Percentiles rank a stretch among this genome's conserved stretches.
Evolutionary conservation across 2,797 vertebrate species (phyloP).

Genomic region (Cephalopachus bancanus): DNA sequence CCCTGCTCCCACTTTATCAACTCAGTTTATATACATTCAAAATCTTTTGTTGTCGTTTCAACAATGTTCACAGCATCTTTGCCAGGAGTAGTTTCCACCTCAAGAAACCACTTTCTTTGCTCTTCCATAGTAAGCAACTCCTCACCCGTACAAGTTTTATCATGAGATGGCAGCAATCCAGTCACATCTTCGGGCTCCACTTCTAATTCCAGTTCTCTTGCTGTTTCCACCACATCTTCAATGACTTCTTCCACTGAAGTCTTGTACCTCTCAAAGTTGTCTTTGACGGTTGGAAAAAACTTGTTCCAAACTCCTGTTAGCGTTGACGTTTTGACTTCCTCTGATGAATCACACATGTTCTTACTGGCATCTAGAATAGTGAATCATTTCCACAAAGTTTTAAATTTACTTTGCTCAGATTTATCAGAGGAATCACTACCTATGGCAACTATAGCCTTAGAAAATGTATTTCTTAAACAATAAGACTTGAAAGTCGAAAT

Average conservation of each 20-base stretch:
- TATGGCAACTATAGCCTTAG: neutral
- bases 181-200: neutral
- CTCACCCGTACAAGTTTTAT: neutral
- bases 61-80: neutral
- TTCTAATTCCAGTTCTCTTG: neutral
- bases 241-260: neutral
- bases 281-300: neutral
- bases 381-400: neutral
- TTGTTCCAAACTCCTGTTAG: neutral
- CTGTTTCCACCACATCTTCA: neutral
- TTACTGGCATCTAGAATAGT: neutral
- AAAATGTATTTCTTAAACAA: neutral
- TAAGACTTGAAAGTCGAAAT: neutral
- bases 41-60: neutral
- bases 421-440: neutral
- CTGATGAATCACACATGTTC: neutral
- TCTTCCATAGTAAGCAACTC: neutral
- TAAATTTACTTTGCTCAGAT: neutral
- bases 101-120: neutral
- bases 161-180: neutral
- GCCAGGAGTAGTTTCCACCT: neutral
- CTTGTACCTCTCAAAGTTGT: neutral
- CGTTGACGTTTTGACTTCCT: neutral
- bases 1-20: neutral
- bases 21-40: neutral